Conservation (phyloP, 2,888 invertebrate genomes). For the Phymatocera aterrima region DNA sequence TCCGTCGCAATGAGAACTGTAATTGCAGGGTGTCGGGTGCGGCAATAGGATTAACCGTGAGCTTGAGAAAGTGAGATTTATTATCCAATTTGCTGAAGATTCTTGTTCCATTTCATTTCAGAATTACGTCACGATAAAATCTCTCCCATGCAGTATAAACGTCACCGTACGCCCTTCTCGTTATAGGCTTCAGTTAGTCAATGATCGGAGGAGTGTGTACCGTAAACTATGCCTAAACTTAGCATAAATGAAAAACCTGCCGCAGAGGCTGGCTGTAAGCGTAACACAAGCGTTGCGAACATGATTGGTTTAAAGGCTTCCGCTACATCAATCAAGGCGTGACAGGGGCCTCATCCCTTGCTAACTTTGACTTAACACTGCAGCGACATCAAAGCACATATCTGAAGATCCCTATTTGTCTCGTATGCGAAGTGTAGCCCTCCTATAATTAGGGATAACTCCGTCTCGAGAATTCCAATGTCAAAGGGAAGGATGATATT, state of each 20-base stretch:
- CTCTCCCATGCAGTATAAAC: neutral
- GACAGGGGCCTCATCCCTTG: neutral
- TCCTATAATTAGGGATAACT: neutral
- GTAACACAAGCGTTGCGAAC: no score
- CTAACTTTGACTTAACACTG: neutral
- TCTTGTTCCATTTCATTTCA: neutral
- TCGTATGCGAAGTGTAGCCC: neutral
- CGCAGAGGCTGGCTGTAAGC: no score
- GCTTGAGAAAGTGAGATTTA: constrained; percentile 2
- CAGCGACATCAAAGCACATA: neutral
- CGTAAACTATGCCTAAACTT: no score
- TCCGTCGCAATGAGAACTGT: constrained; percentile 1
- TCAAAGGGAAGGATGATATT: no score
- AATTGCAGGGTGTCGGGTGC: neutral
- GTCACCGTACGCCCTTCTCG: neutral
- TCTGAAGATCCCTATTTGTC: neutral
- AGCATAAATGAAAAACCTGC: neutral
- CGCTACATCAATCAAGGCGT: neutral
- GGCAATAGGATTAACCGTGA: constrained; percentile 18
- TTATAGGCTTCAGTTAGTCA: neutral
- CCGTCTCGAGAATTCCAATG: neutral
- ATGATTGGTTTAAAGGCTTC: neutral
- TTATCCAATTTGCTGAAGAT: constrained; percentile 4
- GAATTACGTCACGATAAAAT: neutral
- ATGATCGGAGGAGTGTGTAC: no score